phyloP scores from a whole-genome alignment of 2,113 vertebrate genomes.

The Poecile atricapillus region DNA sequence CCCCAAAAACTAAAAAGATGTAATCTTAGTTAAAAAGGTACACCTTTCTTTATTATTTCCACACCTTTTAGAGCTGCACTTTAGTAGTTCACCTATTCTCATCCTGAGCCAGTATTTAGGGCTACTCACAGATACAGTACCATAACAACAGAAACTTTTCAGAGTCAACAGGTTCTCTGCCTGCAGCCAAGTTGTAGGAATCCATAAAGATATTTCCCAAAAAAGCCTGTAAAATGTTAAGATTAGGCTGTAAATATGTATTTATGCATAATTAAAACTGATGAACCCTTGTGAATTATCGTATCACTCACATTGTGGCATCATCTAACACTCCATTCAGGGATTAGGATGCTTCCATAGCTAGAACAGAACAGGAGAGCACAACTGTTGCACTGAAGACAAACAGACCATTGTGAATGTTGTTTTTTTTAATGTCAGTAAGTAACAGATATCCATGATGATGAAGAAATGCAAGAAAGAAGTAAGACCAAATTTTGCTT shows the following conservation, averaged over 20 bases:
- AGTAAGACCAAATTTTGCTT: background rate
- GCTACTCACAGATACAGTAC: background rate
- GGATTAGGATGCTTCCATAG: background rate
- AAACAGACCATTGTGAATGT: background rate
- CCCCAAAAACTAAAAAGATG: background rate
- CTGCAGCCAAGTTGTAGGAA: background rate
- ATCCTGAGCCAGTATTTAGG: background rate
- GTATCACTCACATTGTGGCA: background rate
- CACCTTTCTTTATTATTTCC: background rate
- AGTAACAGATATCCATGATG: background rate
- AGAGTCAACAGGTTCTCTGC: background rate
- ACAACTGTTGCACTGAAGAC: background rate
- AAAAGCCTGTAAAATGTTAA: background rate
- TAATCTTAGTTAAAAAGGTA: background rate
- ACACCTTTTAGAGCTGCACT: background rate
- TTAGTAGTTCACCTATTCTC: background rate
- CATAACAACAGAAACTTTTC: background rate
- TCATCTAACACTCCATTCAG: background rate
- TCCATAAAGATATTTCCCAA: background rate
- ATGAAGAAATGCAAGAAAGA: background rate
- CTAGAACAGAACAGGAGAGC: background rate
- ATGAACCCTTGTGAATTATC: background rate
- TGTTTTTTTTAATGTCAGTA: background rate
- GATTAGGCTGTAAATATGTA: background rate
- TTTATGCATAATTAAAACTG: background rate